Conservation (phyloP, 2,888 invertebrate species). For the Agonopterix arenella region DNA sequence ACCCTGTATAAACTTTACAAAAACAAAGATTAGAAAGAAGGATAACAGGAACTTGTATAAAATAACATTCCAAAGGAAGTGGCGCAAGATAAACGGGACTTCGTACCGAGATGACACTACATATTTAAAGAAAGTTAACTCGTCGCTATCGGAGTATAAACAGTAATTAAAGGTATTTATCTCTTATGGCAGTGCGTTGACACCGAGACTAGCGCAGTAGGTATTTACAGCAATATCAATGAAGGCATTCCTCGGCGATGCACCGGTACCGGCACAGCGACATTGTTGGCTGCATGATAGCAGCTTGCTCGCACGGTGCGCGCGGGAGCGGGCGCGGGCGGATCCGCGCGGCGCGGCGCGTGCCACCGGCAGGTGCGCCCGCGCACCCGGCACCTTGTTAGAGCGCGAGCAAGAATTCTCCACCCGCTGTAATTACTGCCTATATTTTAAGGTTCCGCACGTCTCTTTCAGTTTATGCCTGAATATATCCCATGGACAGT, state of each 20-base stretch:
- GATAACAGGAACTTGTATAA: not conserved
- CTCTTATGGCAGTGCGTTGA: slow-evolving; percentile 23
- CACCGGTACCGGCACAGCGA: not conserved
- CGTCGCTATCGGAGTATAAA: slow-evolving; percentile 18
- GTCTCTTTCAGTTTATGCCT: not conserved
- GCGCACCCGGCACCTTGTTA: slow-evolving; percentile 52
- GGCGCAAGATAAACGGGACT: slow-evolving; percentile 15
- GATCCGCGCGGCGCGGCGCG: slow-evolving; percentile 19
- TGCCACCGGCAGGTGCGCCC: slow-evolving; percentile 53
- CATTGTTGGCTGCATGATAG: not conserved
- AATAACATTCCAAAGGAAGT: slow-evolving; percentile 10
- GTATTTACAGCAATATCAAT: slow-evolving; percentile 24
- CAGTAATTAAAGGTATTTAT: slow-evolving; percentile 22
- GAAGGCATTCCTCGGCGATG: slow-evolving; percentile 21
- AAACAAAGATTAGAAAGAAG: no score
- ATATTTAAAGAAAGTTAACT: slow-evolving; percentile 20
- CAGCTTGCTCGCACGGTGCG: slow-evolving; percentile 7
- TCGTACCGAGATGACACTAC: slow-evolving; percentile 17
- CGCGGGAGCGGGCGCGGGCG: slow-evolving; percentile 24
- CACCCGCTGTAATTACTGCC: slow-evolving; percentile 51
- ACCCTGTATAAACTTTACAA: no score
- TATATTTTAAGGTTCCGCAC: slow-evolving; percentile 34
- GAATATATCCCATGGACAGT: not conserved
- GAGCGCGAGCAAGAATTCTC: slow-evolving; percentile 35
- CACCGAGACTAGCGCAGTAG: slow-evolving; percentile 20